Evolutionary conservation across 2,797 vertebrate genomes (phyloP), one percentile per base, ranked within the genome.

Genomic region (Sebastiscus tertius): DNA sequence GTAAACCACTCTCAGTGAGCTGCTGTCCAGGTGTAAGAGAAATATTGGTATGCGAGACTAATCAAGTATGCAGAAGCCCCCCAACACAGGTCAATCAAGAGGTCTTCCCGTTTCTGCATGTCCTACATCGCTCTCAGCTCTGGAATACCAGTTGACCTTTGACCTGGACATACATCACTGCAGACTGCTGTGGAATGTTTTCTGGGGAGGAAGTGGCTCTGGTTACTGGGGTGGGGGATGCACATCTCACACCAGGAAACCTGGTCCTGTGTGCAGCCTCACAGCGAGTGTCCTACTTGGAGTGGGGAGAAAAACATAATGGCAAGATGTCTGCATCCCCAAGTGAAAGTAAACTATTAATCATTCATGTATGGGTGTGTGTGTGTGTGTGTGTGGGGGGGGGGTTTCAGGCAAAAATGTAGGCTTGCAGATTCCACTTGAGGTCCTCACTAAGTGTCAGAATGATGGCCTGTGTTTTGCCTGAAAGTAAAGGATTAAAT

Each of bases 91-190:
- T 82, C 84, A 82, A 60, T 84, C 46, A 82, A 80, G 55, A 72
- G 61, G 68, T 82, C 66, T 90, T 93, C 87, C 89, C 90, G 73
- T 80, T 79, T 64, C 83, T 80, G 66, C 81, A 76, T 82, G 85
- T 84, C 81, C 86, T 87, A 81, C 78, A 72, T 67, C 5, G 42
- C 73, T 82, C 79, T 68, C 10, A 71, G 78, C 81, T 83, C 86
- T 93, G 90, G 92, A 92, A 94, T 89, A 94, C 88, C 80, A 77
- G 77, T 84, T 94, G 93, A 93, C 90, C 94, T 91, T 84, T 93
- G 91, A 94, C 93, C 90, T 84, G 79, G 81, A 88, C 91, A 94
- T 92, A 91, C 82, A 95, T 94, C 94, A 94, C 81, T 71, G 80
- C 75, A 85, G 90, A 89, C 88, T 76, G 77, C 89, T 82, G 77